A percentile compares a stretch with the other conserved stretches of the same genome.
phyloP scores from a whole-genome alignment of 1,140 invertebrate species.

The Antheraea pernyi region DNA sequence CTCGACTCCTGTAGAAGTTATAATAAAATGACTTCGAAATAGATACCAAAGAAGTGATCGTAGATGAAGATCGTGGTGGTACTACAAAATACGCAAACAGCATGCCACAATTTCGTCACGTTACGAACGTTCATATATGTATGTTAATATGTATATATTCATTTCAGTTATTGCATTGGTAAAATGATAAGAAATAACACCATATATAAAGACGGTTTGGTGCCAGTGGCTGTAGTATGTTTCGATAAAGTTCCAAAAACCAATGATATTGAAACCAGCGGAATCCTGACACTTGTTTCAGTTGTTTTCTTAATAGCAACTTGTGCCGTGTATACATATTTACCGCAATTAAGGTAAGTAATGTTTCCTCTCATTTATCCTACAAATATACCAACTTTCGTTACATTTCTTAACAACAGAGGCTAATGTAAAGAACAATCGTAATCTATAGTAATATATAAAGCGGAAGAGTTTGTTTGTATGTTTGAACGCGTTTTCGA shows the following conservation, averaged over 20 bases:
- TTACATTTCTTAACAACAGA: not conserved
- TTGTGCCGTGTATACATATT: constrained; percentile 78
- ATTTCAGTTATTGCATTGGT: constrained; percentile 75
- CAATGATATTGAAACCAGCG: constrained; percentile 57
- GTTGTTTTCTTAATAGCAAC: constrained; percentile 80
- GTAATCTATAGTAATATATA: no score
- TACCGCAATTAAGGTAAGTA: constrained; percentile 82
- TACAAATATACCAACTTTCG: not conserved
- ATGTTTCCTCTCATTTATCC: not conserved
- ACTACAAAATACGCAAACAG: no score
- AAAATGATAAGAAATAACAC: constrained; percentile 44
- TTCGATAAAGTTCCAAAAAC: constrained; percentile 56
- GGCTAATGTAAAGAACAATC: not conserved
- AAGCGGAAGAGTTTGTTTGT: no score
- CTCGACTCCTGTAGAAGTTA: no score
- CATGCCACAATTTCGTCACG: no score
- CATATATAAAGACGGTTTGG: constrained; percentile 24
- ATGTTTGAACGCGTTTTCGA: no score
- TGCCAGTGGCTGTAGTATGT: constrained; percentile 75
- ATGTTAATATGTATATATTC: not conserved
- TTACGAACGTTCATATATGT: not conserved
- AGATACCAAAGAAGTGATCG: no score
- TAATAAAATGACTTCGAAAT: no score
- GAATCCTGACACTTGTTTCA: constrained; percentile 79
- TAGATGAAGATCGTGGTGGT: no score